These are phyloP conservation scores for Coregonus sp. DNA, from an alignment of 2,797 vertebrate species.

Conservation along the genomic window DNA sequence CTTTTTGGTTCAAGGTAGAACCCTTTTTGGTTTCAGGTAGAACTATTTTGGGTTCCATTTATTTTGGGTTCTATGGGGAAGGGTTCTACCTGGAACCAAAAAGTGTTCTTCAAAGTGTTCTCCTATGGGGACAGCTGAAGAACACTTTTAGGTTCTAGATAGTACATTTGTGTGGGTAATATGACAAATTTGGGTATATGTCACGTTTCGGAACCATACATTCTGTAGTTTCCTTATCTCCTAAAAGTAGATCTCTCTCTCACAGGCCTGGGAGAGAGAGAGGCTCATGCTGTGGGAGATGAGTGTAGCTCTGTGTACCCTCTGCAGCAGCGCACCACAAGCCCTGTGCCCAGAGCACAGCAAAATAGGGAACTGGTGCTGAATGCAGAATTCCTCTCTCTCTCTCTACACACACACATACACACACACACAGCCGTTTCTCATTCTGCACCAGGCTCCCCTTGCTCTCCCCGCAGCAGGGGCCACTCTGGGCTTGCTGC, in stretches of 20 bases:
- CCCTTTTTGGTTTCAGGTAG: too few species aligned
- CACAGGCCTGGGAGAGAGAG: background rate
- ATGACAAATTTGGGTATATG: background rate
- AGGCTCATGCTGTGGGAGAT: background rate
- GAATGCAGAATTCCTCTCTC: background rate
- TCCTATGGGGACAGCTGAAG: too few species aligned
- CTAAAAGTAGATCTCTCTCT: background rate
- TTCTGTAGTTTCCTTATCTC: background rate
- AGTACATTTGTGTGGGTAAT: background rate
- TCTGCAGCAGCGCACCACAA: background rate
- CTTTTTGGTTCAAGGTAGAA: too few species aligned
- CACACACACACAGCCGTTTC: slow-evolving; percentile 9
- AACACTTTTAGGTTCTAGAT: too few species aligned
- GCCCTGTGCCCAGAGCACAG: slow-evolving; percentile 12
- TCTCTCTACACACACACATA: background rate
- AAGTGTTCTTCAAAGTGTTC: too few species aligned
- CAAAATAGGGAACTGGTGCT: background rate
- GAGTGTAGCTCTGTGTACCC: background rate
- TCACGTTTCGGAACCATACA: background rate
- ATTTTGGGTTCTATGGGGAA: too few species aligned
- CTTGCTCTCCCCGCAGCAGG: too few species aligned
- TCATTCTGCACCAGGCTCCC: too few species aligned
- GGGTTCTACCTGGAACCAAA: too few species aligned
- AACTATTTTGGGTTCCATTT: too few species aligned
- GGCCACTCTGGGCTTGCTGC: background rate